Conservation (phyloP, 2,888 invertebrate species). For the Octonoba sinensis region DNA sequence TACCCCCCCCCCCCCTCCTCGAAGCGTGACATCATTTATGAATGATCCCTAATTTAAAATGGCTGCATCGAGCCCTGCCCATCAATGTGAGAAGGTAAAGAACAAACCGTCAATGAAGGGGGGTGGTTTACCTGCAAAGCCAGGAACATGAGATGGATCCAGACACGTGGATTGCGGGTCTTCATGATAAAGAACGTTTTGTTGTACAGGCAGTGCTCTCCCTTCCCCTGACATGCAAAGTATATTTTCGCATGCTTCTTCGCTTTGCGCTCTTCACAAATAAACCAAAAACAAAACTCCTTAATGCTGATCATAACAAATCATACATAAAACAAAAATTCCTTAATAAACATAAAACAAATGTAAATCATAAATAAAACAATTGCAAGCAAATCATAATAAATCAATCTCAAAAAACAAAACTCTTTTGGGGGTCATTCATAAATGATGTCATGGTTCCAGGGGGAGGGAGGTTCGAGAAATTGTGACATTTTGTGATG, state of each 20-base stretch:
- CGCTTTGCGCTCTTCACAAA: slow-evolving; percentile 78
- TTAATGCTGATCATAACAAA: neutral
- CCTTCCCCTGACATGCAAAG: slow-evolving; percentile 86
- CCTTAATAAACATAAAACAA: too few relatives aligned
- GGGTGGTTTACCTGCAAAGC: slow-evolving; percentile 79
- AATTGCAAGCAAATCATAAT: neutral
- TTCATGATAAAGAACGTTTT: slow-evolving; percentile 73
- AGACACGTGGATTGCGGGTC: slow-evolving; percentile 83
- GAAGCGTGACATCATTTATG: too few relatives aligned
- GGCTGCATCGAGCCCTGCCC: too few relatives aligned
- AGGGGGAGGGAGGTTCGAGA: too few relatives aligned
- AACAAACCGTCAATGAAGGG: neutral
- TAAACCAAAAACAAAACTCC: slow-evolving; percentile 66
- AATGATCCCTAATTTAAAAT: too few relatives aligned
- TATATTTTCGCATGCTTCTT: slow-evolving; percentile 89
- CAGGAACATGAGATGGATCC: slow-evolving; percentile 97
- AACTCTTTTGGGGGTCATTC: too few relatives aligned
- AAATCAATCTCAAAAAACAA: neutral
- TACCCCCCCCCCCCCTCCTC: too few relatives aligned
- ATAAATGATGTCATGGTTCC: too few relatives aligned
- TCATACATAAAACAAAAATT: neutral
- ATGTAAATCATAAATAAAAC: neutral
- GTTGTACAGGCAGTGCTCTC: slow-evolving; percentile 85
- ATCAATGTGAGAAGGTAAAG: too few relatives aligned
- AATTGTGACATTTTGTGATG: too few relatives aligned